Evolutionary conservation across 2,888 invertebrate genomes (phyloP).

Genomic region (Zygogramma bicolorata): DNA sequence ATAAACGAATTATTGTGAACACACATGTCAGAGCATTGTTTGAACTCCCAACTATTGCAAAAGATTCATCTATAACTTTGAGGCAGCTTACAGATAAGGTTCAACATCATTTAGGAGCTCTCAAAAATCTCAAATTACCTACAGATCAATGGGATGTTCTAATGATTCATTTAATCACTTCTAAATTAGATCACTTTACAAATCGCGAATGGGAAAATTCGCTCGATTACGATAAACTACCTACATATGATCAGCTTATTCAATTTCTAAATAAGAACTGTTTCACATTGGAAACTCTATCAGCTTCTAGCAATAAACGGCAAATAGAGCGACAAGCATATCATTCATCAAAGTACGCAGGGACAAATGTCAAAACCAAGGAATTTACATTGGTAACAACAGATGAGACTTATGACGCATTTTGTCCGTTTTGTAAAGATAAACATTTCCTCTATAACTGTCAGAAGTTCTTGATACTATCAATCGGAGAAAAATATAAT

Average conservation of each 20-base stretch:
- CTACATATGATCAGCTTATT: neutral
- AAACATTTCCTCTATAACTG: neutral
- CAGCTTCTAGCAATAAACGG: too few species aligned
- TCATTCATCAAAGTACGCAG: too few species aligned
- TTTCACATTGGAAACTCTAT: too few species aligned
- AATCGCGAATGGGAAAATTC: neutral
- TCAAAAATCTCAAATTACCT: slow-evolving; percentile 10
- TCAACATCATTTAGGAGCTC: neutral
- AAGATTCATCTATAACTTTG: too few species aligned
- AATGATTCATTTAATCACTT: neutral
- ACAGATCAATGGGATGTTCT: neutral
- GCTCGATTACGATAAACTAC: neutral
- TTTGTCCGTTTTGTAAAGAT: neutral
- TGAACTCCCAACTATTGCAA: too few species aligned
- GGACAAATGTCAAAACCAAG: neutral
- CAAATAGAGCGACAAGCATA: too few species aligned
- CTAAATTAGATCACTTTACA: neutral
- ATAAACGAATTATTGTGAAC: neutral
- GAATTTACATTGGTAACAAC: neutral
- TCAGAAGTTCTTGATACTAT: neutral
- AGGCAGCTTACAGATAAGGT: too few species aligned
- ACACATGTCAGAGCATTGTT: too few species aligned
- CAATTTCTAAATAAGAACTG: too few species aligned
- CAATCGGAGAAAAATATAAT: neutral
- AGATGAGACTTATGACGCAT: neutral